A percentile compares a stretch with the other conserved stretches of the same genome.
These are phyloP conservation scores for Diachasmimorpha longicaudata DNA, from an alignment of 1,140 invertebrate genomes.

Conservation along the genomic window DNA sequence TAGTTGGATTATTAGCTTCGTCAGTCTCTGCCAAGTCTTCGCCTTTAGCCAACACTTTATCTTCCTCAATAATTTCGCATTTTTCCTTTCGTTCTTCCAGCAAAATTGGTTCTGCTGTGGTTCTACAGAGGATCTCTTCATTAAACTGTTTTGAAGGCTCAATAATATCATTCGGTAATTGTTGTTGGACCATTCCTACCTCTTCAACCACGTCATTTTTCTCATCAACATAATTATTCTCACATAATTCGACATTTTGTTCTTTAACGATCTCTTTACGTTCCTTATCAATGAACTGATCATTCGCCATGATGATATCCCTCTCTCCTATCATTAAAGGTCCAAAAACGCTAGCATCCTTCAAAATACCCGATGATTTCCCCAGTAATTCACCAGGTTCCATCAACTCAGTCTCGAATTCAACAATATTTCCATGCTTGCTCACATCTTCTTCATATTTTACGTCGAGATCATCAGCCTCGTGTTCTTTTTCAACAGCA, in stretches of 20 bases:
- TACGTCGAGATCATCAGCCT: slow-evolving; percentile 28
- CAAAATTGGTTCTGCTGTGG: background rate
- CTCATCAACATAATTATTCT: background rate
- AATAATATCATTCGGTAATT: background rate
- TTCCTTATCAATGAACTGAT: slow-evolving; percentile 4
- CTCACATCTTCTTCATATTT: background rate
- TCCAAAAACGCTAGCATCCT: background rate
- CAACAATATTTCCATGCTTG: background rate
- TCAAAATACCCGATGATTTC: background rate
- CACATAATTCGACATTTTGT: background rate
- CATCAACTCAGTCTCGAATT: slow-evolving; percentile 8
- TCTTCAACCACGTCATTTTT: background rate
- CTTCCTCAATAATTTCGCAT: background rate
- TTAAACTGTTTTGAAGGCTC: background rate
- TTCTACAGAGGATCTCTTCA: background rate
- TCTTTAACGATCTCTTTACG: background rate
- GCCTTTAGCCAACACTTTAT: background rate
- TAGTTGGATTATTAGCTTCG: slow-evolving; percentile 20
- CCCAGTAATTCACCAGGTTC: background rate
- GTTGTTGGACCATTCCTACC: background rate
- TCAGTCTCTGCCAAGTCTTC: slow-evolving; percentile 4
- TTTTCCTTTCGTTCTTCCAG: background rate
- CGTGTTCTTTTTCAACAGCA: background rate
- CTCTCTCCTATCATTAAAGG: background rate
- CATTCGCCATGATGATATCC: background rate